Conservation (phyloP, 2,888 invertebrate species). For the Drosophila hamatofila region DNA sequence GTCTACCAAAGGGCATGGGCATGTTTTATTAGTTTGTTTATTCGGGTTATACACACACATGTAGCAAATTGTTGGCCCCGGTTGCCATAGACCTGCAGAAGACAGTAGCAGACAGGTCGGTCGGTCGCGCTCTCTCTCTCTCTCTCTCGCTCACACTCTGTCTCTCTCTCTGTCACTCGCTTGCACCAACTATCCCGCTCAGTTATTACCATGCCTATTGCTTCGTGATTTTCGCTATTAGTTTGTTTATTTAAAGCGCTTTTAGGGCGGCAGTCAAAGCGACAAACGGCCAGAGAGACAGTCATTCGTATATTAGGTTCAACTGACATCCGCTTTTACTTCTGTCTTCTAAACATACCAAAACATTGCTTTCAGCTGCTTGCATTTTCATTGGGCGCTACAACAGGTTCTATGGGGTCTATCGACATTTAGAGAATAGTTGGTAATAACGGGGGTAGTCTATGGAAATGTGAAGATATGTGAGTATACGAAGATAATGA, state of each 20-base stretch:
- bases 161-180: slow-evolving; percentile 26
- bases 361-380: slow-evolving; percentile 55
- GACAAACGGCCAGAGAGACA: slow-evolving; percentile 32
- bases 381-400: slow-evolving; percentile 58
- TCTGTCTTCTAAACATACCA: slow-evolving; percentile 72
- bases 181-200: slow-evolving; percentile 13
- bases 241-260: slow-evolving; percentile 80
- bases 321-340: slow-evolving; percentile 41
- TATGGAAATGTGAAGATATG: not conserved
- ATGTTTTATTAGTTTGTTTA: slow-evolving; percentile 85
- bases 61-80: slow-evolving; percentile 67
- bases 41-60: slow-evolving; percentile 83
- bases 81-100: slow-evolving; percentile 83
- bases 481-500: not conserved
- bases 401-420: slow-evolving; percentile 20
- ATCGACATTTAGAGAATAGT: not conserved
- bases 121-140: not conserved
- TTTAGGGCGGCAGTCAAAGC: slow-evolving; percentile 67
- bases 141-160: slow-evolving; percentile 39
- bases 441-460: too few relatives aligned
- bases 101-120: slow-evolving; percentile 43
- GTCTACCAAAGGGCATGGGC: slow-evolving; percentile 50
- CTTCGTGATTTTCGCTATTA: slow-evolving; percentile 77
- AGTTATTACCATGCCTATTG: slow-evolving; percentile 60
- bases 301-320: slow-evolving; percentile 33